Percentiles rank a stretch among this genome's conserved stretches.
Conservation (phyloP, 1,140 invertebrate species). For the silkworm (Bombyx mori) region DNA sequence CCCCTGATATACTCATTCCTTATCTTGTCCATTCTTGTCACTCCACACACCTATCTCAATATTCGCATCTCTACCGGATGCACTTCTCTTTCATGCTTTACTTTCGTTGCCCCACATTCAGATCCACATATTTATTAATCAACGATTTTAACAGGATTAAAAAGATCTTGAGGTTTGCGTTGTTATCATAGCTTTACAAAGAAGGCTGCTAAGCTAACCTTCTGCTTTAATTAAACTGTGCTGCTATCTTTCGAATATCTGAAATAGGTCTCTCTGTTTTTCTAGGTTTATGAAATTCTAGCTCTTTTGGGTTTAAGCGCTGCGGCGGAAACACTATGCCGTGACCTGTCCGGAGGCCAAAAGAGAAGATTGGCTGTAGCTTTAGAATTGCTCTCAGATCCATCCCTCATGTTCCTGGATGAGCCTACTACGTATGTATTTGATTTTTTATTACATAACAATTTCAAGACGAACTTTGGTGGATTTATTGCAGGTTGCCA, state of each 20-base stretch:
- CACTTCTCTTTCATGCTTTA: too few relatives aligned
- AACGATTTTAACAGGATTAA: too few relatives aligned
- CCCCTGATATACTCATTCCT: too few relatives aligned
- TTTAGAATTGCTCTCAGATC: conserved; percentile 88
- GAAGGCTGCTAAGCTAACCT: neutral
- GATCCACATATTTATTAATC: too few relatives aligned
- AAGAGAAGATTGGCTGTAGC: conserved; percentile 90
- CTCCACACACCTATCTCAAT: too few relatives aligned
- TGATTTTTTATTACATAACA: neutral
- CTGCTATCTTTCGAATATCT: neutral
- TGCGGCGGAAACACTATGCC: conserved; percentile 76
- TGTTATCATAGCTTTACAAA: too few relatives aligned
- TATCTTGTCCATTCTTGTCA: too few relatives aligned
- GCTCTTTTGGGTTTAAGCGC: conserved; percentile 78
- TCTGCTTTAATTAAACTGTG: neutral
- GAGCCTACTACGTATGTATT: conserved; percentile 90
- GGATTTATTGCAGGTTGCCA: too few relatives aligned
- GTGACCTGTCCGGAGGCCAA: conserved; percentile 89
- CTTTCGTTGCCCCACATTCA: too few relatives aligned
- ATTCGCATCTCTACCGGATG: too few relatives aligned
- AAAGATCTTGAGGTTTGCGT: too few relatives aligned
- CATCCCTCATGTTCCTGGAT: conserved; percentile 92
- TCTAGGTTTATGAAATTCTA: conserved; percentile 80
- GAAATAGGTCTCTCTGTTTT: conserved; percentile 1
- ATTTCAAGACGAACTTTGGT: too few relatives aligned